These are phyloP conservation scores for Trichacis sp. DNA, from an alignment of 2,888 invertebrate genomes.

Conservation along the genomic window DNA sequence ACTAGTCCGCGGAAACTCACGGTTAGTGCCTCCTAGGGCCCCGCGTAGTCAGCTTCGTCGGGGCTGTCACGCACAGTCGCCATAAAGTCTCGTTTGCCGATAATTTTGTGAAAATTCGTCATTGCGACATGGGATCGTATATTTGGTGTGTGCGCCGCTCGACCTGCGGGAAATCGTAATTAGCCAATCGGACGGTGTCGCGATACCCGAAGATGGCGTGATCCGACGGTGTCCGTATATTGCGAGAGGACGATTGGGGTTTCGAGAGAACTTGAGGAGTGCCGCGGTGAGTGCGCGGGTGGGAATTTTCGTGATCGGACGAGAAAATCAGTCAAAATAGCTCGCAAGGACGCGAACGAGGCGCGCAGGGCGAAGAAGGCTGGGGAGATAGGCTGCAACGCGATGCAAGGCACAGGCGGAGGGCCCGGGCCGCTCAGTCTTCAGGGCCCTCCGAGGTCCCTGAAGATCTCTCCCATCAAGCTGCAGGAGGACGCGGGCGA, in stretches of 20 bases:
- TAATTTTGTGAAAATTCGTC: too few relatives aligned
- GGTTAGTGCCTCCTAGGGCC: slow-evolving; percentile 65
- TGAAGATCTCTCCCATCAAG: slow-evolving; percentile 66
- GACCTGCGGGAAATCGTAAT: too few relatives aligned
- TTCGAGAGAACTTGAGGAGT: slow-evolving; percentile 10
- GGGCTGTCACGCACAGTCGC: too few relatives aligned
- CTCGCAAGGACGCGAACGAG: slow-evolving; percentile 58
- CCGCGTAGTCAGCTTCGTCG: slow-evolving; percentile 60
- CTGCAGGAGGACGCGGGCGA: slow-evolving; percentile 63
- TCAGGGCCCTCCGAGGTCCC: slow-evolving; percentile 65
- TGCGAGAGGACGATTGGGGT: neutral
- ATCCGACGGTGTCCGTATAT: neutral
- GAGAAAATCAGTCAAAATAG: slow-evolving; percentile 57
- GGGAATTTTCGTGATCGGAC: neutral
- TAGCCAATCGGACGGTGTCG: too few relatives aligned
- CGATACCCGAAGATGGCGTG: neutral
- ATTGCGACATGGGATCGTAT: too few relatives aligned
- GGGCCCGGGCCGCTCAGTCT: slow-evolving; percentile 64
- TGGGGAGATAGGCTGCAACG: slow-evolving; percentile 59
- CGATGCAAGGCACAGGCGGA: slow-evolving; percentile 62
- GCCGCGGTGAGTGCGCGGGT: neutral
- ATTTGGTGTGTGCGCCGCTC: too few relatives aligned
- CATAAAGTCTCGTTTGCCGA: too few relatives aligned
- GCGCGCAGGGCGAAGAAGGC: slow-evolving; percentile 56
- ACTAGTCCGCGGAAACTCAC: slow-evolving; percentile 40